Evolutionary conservation across 1,140 invertebrate genomes (phyloP).

Genomic region (Adoxophyes honmai): DNA sequence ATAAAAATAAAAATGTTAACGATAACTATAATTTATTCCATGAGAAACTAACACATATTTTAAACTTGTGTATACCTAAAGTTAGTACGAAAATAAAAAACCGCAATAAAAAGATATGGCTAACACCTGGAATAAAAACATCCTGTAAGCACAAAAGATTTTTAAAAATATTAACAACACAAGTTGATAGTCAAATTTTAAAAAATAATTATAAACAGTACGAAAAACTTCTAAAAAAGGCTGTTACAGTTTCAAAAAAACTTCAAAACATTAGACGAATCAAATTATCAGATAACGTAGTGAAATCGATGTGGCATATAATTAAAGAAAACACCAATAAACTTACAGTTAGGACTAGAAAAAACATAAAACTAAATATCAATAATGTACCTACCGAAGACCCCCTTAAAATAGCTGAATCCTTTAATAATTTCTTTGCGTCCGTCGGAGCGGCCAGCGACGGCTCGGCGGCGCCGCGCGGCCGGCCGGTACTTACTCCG

Average conservation of each 20-base stretch:
- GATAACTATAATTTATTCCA: not conserved
- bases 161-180: not conserved
- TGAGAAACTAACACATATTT: not conserved
- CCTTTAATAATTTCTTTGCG: no score
- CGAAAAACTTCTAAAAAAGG: slow-evolving; percentile 11
- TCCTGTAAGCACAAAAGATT: slow-evolving; percentile 5
- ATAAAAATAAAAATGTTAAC: not conserved
- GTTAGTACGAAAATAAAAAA: not conserved
- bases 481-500: no score
- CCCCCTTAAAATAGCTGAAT: no score
- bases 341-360: not conserved
- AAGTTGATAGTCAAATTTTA: not conserved
- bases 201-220: not conserved
- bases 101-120: not conserved
- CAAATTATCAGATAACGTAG: not conserved
- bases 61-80: slow-evolving; percentile 8
- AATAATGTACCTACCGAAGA: not conserved
- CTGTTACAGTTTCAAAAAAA: not conserved
- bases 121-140: slow-evolving; percentile 3
- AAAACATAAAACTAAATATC: not conserved
- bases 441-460: no score
- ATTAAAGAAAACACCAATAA: slow-evolving; percentile 1
- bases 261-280: not conserved
- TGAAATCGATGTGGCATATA: slow-evolving; percentile 8
- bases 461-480: no score